Conservation (phyloP, 2,888 invertebrate genomes). For the Orthosia cruda region DNA sequence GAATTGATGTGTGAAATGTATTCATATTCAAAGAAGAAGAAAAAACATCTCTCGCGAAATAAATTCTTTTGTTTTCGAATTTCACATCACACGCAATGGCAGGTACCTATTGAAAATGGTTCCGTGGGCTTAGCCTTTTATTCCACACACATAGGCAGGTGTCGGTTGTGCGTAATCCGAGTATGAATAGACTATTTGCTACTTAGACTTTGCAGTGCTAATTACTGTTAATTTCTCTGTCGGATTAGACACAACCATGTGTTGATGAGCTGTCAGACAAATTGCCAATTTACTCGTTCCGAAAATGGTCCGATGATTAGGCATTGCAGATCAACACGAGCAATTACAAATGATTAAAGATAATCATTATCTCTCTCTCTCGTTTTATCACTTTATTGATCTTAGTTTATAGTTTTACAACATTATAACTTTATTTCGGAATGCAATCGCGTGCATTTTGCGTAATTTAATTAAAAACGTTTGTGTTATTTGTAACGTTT, state of each 20-base stretch:
- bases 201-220: constrained; percentile 21
- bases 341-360: constrained; percentile 25
- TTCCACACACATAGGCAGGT: constrained; percentile 15
- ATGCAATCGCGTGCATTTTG: constrained; percentile 20
- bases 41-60: constrained; percentile 69
- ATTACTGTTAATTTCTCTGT: constrained; percentile 34
- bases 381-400: background rate
- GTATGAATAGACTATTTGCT: constrained; percentile 21
- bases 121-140: constrained; percentile 19
- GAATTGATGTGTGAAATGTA: constrained; percentile 74
- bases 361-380: background rate
- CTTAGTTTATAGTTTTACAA: constrained; percentile 14
- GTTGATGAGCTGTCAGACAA: constrained; percentile 34
- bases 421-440: constrained; percentile 17
- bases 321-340: background rate
- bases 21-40: constrained; percentile 61
- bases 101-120: constrained; percentile 48
- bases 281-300: constrained; percentile 31
- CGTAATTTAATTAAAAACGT: background rate
- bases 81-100: constrained; percentile 74
- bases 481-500: background rate
- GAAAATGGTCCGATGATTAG: constrained; percentile 12
- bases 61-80: constrained; percentile 76
- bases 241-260: constrained; percentile 27
- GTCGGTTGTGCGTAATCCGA: constrained; percentile 14